Base-by-base conservation (phyloP, 2,888 invertebrate species). In the Rhamphomyia laevipes region DNA sequence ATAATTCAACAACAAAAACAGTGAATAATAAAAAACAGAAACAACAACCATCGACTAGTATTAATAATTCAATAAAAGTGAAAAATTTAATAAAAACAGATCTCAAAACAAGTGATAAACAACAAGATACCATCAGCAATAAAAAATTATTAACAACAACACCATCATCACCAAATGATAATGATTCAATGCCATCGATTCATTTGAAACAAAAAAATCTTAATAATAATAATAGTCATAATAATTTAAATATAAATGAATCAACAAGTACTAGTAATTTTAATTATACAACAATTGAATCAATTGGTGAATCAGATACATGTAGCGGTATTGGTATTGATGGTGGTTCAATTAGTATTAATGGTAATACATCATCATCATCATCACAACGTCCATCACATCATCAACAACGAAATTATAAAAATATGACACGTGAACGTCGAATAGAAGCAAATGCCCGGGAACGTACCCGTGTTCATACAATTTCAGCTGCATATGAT, bases 401-500 rank as follows among this genome's bases (percentile, higher is more conserved):
- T 48, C 73, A 79, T 48, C 82, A 86, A 55, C 87, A 89, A 62
- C 75, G 90, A 55, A 93, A 93, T 66, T 94, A 94, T 71, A 94
- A 94, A 65, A 94, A 92, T 66, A 93, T 94, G 92, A 94, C 90
- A 0, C 76, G 91, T 17, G 93, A 93, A 65, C 73, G 94, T 57
- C 75, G 94, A 55, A 90, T 94, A 63, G 94, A 95, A 66, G 94
- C 94, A 0, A 95, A 95, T 64, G 94, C 94, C 0, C 75, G 94
- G 6, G 94, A 95, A 65, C 73, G 94, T 51, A 91, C 93, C 7
- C 75, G 94, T 46, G 94, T 95, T 1, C 94, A 95, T 67, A 94
- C 94, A 1, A 95, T 95, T 56, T 92, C 92, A 62, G 93, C 93
- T 0, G 94, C 94, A 0, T 95, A 94, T 65, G 94, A 95, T 57